Evolutionary conservation across 2,888 invertebrate species (phyloP), one percentile per base, ranked within the genome.

Genomic region (Hylaea fasciaria): DNA sequence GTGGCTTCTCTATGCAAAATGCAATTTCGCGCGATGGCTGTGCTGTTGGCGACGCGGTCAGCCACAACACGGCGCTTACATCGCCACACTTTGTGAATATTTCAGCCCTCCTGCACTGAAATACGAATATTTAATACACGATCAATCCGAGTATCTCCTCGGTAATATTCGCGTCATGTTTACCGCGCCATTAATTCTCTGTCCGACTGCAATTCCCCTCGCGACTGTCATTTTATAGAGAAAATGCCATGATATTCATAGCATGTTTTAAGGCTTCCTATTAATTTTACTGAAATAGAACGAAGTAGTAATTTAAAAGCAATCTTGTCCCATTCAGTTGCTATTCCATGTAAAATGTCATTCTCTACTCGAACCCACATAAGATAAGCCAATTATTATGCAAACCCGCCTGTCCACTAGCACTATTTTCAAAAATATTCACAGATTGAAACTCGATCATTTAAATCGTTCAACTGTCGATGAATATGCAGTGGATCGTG

Each of bases 401-500:
- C n/a, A n/a, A n/a, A n/a, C n/a, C n/a, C n/a, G 22, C 3, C 5
- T 22, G 2, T 2, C 2, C 5, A 22, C 22, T 22, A 22, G 9
- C 39, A 39, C 39, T 2, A 12, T 4, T 39, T 39, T 8, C 39
- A 44, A 44, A 44, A 46, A 46, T 46, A 46, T 46, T 46, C 14
- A 2, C 16, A 7, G 14, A 47, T 47, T 54, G 46, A 41, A 17
- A 39, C 29, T n/a, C 28, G 16, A n/a, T 49, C 10, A 17, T 39
- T 41, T 57, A 12, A 40, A 32, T 46, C 46, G 44, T 10, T 40
- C 40, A 32, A 39, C 10, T 14, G 14, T 16, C 44, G 44, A 57
- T 57, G 50, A 46, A 57, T 28, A 41, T 45, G 44, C 45, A 50
- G 32, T 10, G 22, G n/a, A 7, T 32, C 9, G 32, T 32, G 32